Percentiles rank a stretch among this genome's conserved stretches.
Evolutionary conservation across 2,113 vertebrate genomes (phyloP).

Genomic region (Rallus limicola): DNA sequence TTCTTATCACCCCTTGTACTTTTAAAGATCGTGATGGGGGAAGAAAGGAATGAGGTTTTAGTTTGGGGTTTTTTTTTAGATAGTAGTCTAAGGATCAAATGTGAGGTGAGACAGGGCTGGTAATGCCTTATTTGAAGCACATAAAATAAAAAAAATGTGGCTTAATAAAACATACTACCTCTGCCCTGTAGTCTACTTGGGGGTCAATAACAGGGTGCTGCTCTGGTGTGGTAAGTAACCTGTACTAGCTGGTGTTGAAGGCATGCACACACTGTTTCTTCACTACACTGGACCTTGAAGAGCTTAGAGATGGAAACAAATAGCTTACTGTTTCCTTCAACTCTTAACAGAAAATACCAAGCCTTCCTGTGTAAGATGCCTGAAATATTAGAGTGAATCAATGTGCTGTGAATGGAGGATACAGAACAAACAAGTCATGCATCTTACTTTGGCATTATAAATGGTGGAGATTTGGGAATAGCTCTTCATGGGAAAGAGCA

Average conservation of each 20-base stretch:
- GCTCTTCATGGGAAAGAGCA: neutral
- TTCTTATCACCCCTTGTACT: neutral
- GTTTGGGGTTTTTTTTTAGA: neutral
- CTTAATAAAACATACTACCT: neutral
- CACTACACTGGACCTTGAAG: neutral
- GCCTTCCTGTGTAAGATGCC: neutral
- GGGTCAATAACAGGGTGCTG: neutral
- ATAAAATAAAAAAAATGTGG: slow-evolving; percentile 3
- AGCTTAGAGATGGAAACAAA: neutral
- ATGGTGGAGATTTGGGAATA: neutral
- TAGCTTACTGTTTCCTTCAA: neutral
- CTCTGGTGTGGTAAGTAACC: neutral
- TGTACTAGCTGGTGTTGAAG: neutral
- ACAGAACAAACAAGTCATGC: neutral
- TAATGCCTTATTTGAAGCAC: neutral
- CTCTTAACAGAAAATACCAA: neutral
- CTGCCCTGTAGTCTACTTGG: neutral
- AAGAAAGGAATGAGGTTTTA: neutral
- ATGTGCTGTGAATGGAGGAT: neutral
- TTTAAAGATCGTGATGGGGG: neutral
- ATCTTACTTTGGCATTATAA: neutral
- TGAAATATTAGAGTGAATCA: neutral
- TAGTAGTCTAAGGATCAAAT: neutral
- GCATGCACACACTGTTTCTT: neutral
- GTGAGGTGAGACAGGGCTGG: neutral